Evolutionary conservation across 2,797 vertebrate species (phyloP).

Genomic region (Tachyglossus aculeatus): DNA sequence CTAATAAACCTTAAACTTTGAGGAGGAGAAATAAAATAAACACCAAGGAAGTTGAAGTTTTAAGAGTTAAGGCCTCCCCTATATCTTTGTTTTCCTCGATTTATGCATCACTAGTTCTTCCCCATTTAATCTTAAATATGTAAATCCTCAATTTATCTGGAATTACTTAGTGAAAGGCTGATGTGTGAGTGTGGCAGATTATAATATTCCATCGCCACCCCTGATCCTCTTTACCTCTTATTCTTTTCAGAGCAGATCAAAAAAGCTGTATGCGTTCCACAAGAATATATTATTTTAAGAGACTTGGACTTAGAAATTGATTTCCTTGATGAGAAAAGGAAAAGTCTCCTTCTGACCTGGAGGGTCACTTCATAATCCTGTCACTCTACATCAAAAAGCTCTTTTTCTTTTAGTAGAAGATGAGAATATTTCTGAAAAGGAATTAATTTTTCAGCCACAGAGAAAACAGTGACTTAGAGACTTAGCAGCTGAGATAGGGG

Average conservation of each 20-base stretch:
- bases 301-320: conserved; percentile 83
- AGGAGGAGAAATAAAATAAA: conserved; percentile 36
- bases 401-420: conserved; percentile 70
- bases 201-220: conserved; percentile 81
- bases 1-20: conserved; percentile 56
- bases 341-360: conserved; percentile 80
- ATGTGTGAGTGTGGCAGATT: conserved; percentile 82
- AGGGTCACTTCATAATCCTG: conserved; percentile 81
- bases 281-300: conserved; percentile 86
- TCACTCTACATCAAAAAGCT: conserved; percentile 74
- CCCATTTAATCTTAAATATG: conserved; percentile 84
- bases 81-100: conserved; percentile 72
- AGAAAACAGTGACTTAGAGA: conserved; percentile 75
- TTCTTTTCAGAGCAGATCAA: conserved; percentile 82
- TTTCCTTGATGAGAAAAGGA: conserved; percentile 85
- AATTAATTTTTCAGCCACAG: conserved; percentile 81
- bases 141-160: conserved; percentile 87
- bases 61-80: conserved; percentile 69
- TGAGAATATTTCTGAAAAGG: conserved; percentile 82
- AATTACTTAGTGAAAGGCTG: conserved; percentile 82
- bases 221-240: conserved; percentile 86
- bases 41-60: conserved; percentile 56
- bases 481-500: conserved; percentile 68
- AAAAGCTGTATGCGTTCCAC: conserved; percentile 72
- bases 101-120: conserved; percentile 66